These are phyloP conservation scores for Cyphomyrus discorhynchus DNA, from an alignment of 2,113 vertebrate species.

Conservation along the genomic window DNA sequence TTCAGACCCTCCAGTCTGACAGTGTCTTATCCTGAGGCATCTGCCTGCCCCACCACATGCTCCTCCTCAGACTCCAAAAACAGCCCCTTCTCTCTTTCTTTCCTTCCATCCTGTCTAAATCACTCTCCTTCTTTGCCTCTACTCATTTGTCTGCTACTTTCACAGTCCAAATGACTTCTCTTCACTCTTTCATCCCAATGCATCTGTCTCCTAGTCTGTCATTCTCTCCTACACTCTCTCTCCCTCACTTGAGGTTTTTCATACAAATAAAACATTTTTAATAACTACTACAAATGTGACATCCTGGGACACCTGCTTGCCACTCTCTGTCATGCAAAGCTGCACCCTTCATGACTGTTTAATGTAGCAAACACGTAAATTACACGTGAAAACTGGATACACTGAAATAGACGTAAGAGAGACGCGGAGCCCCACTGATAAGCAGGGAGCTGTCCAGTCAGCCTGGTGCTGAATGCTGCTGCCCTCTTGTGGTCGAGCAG, in stretches of 20 bases:
- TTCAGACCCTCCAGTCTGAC: conserved; percentile 63
- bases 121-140: background rate
- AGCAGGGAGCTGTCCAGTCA: background rate
- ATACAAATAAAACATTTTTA: background rate
- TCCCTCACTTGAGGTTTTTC: background rate
- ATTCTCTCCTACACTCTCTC: background rate
- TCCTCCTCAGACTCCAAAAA: background rate
- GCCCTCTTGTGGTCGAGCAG: conserved; percentile 2
- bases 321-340: background rate
- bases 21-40: conserved; percentile 54
- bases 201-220: background rate
- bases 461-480: conserved; percentile 1
- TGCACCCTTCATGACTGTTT: background rate
- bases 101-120: no score
- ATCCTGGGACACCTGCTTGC: background rate
- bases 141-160: background rate
- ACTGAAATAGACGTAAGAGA: background rate
- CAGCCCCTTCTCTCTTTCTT: background rate
- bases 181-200: background rate
- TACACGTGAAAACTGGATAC: background rate
- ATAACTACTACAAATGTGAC: background rate
- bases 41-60: conserved; percentile 10
- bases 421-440: background rate
- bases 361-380: background rate
- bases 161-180: background rate